A percentile compares a stretch with the other conserved stretches of the same genome.
Evolutionary conservation across 2,113 vertebrate genomes (phyloP).

Genomic region (Platanista minor): DNA sequence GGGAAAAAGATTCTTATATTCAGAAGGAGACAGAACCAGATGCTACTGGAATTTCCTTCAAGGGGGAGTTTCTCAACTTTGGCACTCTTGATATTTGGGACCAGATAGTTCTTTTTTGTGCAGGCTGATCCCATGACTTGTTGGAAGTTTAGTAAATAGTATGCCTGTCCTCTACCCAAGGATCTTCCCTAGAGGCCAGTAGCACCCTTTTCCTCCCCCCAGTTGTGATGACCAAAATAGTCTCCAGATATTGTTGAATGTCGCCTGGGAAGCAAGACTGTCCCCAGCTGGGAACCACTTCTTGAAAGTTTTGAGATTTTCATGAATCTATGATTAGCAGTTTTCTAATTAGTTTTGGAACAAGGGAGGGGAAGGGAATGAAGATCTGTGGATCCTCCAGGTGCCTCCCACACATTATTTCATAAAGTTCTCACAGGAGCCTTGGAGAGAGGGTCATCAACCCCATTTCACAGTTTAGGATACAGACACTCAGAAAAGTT

Average conservation of each 20-base stretch:
- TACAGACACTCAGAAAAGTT: not conserved
- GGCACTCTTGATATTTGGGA: not conserved
- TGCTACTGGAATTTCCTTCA: not conserved
- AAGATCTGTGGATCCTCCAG: rapidly evolving
- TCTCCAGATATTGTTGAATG: not conserved
- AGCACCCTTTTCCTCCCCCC: not conserved
- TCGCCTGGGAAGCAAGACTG: not conserved
- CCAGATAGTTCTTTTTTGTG: too few species aligned
- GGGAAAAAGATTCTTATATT: not conserved
- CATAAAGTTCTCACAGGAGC: not conserved
- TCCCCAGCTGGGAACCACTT: not conserved
- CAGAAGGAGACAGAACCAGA: too few species aligned
- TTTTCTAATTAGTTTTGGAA: not conserved
- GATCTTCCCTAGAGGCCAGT: not conserved
- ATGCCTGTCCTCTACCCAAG: too few species aligned
- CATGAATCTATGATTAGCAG: not conserved
- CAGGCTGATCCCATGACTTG: not conserved
- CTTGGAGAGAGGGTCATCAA: too few species aligned
- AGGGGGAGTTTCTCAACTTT: not conserved
- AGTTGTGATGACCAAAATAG: not conserved
- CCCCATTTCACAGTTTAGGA: not conserved
- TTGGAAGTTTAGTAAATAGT: not conserved
- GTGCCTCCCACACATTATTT: rapidly evolving
- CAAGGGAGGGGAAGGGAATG: not conserved
- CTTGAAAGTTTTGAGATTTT: not conserved